phyloP scores from a whole-genome alignment of 2,888 invertebrate species.

The Drosophila greeni region DNA sequence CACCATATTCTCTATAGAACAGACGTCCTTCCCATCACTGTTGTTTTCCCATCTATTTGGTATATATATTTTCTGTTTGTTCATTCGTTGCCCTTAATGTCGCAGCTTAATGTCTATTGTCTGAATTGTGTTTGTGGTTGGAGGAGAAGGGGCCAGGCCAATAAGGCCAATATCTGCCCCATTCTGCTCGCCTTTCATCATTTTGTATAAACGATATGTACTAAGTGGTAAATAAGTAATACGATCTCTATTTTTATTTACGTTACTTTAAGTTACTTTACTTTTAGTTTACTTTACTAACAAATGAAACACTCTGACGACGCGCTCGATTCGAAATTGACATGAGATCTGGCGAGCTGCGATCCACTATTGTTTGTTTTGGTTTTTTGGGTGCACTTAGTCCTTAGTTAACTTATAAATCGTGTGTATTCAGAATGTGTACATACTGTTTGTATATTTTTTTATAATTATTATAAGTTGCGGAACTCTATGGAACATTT shows the following conservation, averaged over 20 bases:
- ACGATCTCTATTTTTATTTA: slow-evolving; percentile 16
- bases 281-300: slow-evolving; percentile 20
- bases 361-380: slow-evolving; percentile 18
- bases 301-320: slow-evolving; percentile 43
- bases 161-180: slow-evolving; percentile 10
- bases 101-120: slow-evolving; percentile 63
- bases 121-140: slow-evolving; percentile 37
- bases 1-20: background rate
- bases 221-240: slow-evolving; percentile 48
- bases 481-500: slow-evolving; percentile 39
- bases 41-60: background rate
- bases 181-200: slow-evolving; percentile 1
- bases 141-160: slow-evolving; percentile 33
- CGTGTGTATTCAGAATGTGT: slow-evolving; percentile 39
- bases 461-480: slow-evolving; percentile 20
- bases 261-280: slow-evolving; percentile 4
- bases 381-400: slow-evolving; percentile 39
- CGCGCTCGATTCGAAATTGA: slow-evolving; percentile 53
- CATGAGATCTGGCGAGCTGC: slow-evolving; percentile 57
- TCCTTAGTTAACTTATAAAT: slow-evolving; percentile 37
- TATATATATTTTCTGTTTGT: slow-evolving; percentile 11
- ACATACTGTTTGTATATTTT: slow-evolving; percentile 15
- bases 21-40: slow-evolving; percentile 20
- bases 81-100: slow-evolving; percentile 58
- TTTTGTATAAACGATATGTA: slow-evolving; percentile 64